Percentiles rank a stretch among this genome's conserved stretches.
Conservation (phyloP, 2,113 vertebrate genomes). For the Andinoacara biseriatus region DNA sequence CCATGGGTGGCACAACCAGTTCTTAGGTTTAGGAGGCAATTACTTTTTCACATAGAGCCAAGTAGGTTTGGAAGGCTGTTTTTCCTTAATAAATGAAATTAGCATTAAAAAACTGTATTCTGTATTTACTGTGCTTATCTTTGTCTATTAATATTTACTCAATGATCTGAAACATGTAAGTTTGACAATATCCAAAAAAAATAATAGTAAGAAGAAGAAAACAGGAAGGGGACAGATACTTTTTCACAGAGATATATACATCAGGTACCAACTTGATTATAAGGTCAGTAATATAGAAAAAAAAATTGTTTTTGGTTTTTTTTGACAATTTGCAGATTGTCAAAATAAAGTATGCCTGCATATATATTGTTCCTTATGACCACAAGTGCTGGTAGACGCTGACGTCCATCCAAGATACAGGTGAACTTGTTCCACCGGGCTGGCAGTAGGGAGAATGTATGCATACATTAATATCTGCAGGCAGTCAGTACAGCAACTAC, state of each 20-base stretch:
- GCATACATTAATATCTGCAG: neutral
- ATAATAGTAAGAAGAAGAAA: too few species aligned
- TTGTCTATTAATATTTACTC: neutral
- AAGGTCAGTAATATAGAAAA: neutral
- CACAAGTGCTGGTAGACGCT: neutral
- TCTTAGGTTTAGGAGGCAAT: too few species aligned
- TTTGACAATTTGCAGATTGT: neutral
- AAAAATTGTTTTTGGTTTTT: neutral
- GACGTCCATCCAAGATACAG: neutral
- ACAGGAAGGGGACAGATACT: too few species aligned
- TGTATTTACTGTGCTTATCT: neutral
- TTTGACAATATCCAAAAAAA: too few species aligned
- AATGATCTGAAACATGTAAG: too few species aligned
- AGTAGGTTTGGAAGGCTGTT: neutral
- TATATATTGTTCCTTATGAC: neutral
- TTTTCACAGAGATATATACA: neutral
- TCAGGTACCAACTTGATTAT: neutral
- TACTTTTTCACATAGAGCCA: neutral
- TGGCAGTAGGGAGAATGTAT: neutral
- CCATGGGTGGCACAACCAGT: too few species aligned
- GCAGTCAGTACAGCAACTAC: neutral
- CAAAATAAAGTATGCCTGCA: too few species aligned
- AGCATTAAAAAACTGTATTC: neutral
- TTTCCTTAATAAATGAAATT: neutral
- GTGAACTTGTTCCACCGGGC: neutral